These are phyloP conservation scores for Argopecten irradians DNA, from an alignment of 1,140 invertebrate genomes.

Conservation along the genomic window DNA sequence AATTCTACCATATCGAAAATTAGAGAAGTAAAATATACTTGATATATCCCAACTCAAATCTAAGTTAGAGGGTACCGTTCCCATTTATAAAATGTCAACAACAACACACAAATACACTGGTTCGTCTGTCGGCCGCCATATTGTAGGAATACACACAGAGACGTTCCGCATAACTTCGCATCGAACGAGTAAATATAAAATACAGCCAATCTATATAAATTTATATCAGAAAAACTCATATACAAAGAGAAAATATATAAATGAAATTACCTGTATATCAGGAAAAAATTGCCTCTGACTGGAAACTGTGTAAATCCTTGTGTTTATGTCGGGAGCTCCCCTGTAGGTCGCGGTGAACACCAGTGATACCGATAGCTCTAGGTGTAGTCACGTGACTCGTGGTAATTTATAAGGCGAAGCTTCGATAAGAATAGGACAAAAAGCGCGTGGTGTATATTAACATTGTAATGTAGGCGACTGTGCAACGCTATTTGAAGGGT, in stretches of 20 bases:
- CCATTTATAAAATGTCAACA: slow-evolving; percentile 27
- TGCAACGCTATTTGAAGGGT: neutral
- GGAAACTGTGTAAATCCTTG: slow-evolving; percentile 5
- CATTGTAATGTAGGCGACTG: neutral
- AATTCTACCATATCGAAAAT: slow-evolving; percentile 26
- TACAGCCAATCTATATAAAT: neutral
- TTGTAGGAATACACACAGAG: slow-evolving; percentile 30
- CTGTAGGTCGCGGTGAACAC: slow-evolving; percentile 25
- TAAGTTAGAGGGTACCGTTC: neutral
- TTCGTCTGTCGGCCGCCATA: slow-evolving; percentile 24
- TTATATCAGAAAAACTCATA: slow-evolving; percentile 28
- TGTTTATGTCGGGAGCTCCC: slow-evolving; percentile 3
- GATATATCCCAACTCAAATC: slow-evolving; percentile 30
- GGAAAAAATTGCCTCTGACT: slow-evolving; percentile 12
- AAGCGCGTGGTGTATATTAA: neutral
- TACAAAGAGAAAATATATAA: neutral
- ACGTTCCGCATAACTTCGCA: slow-evolving; percentile 20
- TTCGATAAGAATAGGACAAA: slow-evolving; percentile 17
- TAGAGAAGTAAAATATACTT: slow-evolving; percentile 22
- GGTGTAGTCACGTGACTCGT: slow-evolving; percentile 29
- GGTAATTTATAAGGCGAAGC: slow-evolving; percentile 40
- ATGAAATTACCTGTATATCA: neutral
- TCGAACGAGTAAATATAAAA: neutral
- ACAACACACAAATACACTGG: slow-evolving; percentile 28
- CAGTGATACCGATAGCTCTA: slow-evolving; percentile 36